Percentiles rank a stretch among this genome's conserved stretches.
phyloP scores from a whole-genome alignment of 2,888 invertebrate species.

The Cantharis rustica region DNA sequence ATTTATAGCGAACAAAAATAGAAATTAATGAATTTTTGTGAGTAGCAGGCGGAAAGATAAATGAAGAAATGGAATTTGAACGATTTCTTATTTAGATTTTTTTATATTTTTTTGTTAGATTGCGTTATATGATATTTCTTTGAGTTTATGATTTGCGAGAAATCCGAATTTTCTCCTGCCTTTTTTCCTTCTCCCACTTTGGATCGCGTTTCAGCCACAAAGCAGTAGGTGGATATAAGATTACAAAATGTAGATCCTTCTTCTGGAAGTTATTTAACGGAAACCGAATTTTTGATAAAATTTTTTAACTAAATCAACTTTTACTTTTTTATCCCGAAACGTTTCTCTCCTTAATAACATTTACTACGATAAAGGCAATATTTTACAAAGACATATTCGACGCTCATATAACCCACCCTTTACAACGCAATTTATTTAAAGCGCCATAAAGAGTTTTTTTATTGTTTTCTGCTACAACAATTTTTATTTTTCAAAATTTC shows the following conservation, averaged over 20 bases:
- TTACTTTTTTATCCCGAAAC: background rate
- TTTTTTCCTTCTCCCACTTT: slow-evolving; percentile 7
- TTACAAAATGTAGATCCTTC: slow-evolving; percentile 10
- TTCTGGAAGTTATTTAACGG: background rate
- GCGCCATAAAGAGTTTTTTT: background rate
- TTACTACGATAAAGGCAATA: background rate
- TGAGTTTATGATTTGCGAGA: slow-evolving; percentile 24
- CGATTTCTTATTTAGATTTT: slow-evolving; percentile 31
- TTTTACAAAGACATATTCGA: background rate
- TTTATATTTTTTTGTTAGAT: slow-evolving; percentile 6
- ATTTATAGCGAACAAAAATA: slow-evolving; percentile 47
- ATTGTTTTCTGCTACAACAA: background rate
- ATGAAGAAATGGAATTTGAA: slow-evolving; percentile 30
- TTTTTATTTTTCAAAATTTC: background rate
- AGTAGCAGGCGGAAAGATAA: slow-evolving; percentile 22
- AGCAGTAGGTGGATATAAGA: slow-evolving; percentile 2
- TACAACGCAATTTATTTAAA: background rate
- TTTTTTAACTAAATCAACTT: background rate
- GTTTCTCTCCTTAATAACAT: background rate
- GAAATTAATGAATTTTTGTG: slow-evolving; percentile 47
- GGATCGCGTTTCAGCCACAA: slow-evolving; percentile 19
- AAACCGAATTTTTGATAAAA: background rate
- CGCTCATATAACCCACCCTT: background rate
- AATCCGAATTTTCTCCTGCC: slow-evolving; percentile 16
- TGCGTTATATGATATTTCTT: slow-evolving; percentile 21